Conservation (phyloP, 23 tunicate species). For the Halocynthia roretzi region DNA sequence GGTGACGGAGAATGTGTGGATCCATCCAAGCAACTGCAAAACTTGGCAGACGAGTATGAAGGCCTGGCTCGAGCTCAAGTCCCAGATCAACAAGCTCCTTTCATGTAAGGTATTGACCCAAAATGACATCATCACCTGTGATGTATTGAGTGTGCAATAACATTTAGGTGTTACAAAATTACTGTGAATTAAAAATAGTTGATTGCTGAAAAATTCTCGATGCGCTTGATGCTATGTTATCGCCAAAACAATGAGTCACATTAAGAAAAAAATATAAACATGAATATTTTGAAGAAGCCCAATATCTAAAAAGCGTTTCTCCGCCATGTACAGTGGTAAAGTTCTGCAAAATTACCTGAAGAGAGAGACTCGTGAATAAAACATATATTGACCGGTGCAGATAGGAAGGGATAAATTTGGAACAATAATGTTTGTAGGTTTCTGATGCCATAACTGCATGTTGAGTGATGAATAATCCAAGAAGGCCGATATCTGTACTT, state of each 20-base stretch:
- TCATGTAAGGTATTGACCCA: conserved; percentile 3
- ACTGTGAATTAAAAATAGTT: too few species aligned
- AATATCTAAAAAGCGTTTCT: too few species aligned
- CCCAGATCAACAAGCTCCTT: conserved; percentile 27
- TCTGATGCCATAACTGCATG: conserved; percentile 4
- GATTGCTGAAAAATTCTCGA: too few species aligned
- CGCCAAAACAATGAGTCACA: too few species aligned
- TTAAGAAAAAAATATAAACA: too few species aligned
- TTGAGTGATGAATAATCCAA: conserved; percentile 11
- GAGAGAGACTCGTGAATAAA: conserved; percentile 3
- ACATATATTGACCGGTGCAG: conserved; percentile 2
- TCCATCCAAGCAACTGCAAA: conserved; percentile 46
- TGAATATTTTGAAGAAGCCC: too few species aligned
- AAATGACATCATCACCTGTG: conserved; percentile 5
- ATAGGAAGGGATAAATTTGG: background rate
- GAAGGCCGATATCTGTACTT: background rate
- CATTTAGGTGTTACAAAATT: too few species aligned
- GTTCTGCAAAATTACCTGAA: conserved; percentile 3
- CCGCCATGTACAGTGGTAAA: too few species aligned
- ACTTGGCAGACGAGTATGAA: conserved; percentile 13
- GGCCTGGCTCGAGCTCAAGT: background rate
- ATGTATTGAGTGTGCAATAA: too few species aligned
- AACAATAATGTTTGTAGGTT: background rate
- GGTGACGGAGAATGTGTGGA: conserved; percentile 25
- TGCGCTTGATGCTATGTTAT: too few species aligned